These are phyloP conservation scores for Elaeidobius kamerunicus DNA, from an alignment of 2,888 invertebrate genomes.

Conservation along the genomic window DNA sequence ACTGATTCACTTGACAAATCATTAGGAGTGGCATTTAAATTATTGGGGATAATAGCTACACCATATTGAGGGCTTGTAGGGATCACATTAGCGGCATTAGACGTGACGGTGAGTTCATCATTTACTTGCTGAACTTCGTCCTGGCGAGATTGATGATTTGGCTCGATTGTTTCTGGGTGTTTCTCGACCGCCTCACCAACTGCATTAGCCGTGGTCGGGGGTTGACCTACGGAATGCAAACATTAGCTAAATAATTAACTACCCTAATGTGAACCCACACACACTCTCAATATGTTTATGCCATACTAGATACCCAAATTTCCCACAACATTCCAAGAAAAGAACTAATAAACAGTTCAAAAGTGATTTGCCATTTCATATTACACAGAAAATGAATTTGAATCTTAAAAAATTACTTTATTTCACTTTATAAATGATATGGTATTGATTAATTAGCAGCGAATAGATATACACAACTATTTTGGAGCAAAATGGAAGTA, in stretches of 20 bases:
- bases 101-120: conserved; percentile 36
- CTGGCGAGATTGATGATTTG: conserved; percentile 35
- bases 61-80: conserved; percentile 65
- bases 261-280: conserved; percentile 31
- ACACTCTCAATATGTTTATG: conserved; percentile 24
- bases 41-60: conserved; percentile 56
- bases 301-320: no score
- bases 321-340: no score
- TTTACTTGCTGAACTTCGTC: conserved; percentile 37
- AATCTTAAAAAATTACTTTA: no score
- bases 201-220: conserved; percentile 49
- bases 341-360: no score
- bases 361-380: no score
- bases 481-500: no score
- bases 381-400: no score
- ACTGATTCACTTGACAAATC: conserved; percentile 45
- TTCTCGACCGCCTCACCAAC: conserved; percentile 40
- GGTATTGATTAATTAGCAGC: no score
- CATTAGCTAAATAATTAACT: conserved; percentile 21
- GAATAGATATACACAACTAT: no score
- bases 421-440: no score
- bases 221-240: conserved; percentile 49
- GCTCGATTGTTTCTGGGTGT: conserved; percentile 36
- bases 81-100: conserved; percentile 53
- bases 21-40: conserved; percentile 32